These are phyloP conservation scores for Sander vitreus DNA, from an alignment of 2,113 vertebrate genomes.

Conservation along the genomic window DNA sequence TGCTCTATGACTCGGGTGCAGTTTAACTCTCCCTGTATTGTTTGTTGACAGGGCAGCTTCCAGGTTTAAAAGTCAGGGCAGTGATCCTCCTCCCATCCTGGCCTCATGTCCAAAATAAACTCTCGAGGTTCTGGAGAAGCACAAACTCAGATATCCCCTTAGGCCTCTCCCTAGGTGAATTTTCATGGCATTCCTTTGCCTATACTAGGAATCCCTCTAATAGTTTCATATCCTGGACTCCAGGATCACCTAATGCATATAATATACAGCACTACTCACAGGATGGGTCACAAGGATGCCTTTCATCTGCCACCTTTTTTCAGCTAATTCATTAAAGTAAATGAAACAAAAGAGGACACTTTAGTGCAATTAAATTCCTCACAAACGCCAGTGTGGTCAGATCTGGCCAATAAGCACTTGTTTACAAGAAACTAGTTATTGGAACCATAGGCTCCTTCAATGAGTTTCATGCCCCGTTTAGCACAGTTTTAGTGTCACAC, in stretches of 20 bases:
- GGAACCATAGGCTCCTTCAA: slow-evolving; percentile 40
- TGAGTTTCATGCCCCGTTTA: slow-evolving; percentile 56
- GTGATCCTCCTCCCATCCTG: slow-evolving; percentile 58
- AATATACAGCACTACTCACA: slow-evolving; percentile 27
- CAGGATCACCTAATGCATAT: slow-evolving; percentile 47
- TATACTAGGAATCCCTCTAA: slow-evolving; percentile 64
- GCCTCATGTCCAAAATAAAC: slow-evolving; percentile 73
- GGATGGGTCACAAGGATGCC: slow-evolving; percentile 57
- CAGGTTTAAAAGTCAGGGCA: slow-evolving; percentile 68
- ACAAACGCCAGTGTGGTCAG: slow-evolving; percentile 23
- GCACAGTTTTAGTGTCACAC: slow-evolving; percentile 53
- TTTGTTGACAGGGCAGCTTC: slow-evolving; percentile 73
- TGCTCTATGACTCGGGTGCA: slow-evolving; percentile 55
- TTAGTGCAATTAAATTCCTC: slow-evolving; percentile 47
- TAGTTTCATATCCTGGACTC: slow-evolving; percentile 75
- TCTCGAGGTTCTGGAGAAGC: slow-evolving; percentile 41
- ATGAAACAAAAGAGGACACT: slow-evolving; percentile 50
- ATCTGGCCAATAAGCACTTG: slow-evolving; percentile 45
- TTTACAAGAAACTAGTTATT: slow-evolving; percentile 61
- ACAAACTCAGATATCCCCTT: slow-evolving; percentile 60
- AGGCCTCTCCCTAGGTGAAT: slow-evolving; percentile 55
- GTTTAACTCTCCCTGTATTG: slow-evolving; percentile 37
- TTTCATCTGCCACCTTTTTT: slow-evolving; percentile 53
- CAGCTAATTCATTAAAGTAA: slow-evolving; percentile 58
- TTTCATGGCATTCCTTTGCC: slow-evolving; percentile 58